Conservation (phyloP, 2,888 invertebrate genomes). For the Sepioteuthis lessoniana region DNA sequence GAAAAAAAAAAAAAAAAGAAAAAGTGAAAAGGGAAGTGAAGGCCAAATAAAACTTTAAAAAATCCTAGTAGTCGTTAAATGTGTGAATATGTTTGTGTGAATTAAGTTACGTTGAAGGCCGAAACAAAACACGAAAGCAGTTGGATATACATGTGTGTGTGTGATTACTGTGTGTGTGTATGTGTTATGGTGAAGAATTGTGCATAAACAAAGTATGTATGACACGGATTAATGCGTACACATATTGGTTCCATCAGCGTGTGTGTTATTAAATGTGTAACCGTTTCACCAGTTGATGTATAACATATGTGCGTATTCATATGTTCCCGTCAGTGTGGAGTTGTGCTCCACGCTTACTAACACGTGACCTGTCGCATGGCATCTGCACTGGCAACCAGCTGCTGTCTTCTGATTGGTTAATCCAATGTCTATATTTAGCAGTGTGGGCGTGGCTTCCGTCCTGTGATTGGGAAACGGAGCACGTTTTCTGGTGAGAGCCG, state of each 20-base stretch:
- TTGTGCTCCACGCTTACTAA: not conserved
- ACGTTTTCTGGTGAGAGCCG: not conserved
- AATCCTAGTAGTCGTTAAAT: not conserved
- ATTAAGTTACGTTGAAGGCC: not conserved
- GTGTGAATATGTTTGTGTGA: not conserved
- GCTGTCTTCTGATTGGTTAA: not conserved
- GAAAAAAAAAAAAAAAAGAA: not conserved
- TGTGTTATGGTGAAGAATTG: too few relatives aligned
- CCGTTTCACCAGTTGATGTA: too few relatives aligned
- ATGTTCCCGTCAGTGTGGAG: not conserved
- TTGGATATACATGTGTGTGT: not conserved
- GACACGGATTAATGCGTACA: not conserved
- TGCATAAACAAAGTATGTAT: too few relatives aligned
- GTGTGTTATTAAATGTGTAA: not conserved
- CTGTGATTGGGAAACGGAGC: not conserved
- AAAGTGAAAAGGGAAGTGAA: not conserved
- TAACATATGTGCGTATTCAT: not conserved
- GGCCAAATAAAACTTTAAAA: not conserved
- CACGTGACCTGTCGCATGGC: conserved; percentile 33
- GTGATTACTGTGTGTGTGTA: not conserved
- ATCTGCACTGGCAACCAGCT: not conserved
- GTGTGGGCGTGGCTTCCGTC: not conserved
- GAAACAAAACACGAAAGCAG: not conserved
- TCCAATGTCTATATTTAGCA: not conserved
- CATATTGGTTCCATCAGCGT: not conserved